Evolutionary conservation across 2,888 invertebrate species (phyloP).

Genomic region (Xylophagus ater): DNA sequence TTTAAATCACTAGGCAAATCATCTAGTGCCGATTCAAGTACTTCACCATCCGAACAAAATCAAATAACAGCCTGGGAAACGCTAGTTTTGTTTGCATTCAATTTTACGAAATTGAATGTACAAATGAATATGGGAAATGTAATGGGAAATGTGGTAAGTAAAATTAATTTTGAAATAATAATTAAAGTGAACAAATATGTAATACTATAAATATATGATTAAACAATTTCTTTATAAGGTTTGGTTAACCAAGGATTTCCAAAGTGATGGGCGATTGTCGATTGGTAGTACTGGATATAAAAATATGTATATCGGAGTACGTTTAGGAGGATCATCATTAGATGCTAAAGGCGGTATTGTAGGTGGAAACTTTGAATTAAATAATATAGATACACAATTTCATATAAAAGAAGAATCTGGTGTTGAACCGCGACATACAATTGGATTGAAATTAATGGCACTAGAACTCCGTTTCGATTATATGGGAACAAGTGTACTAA

Average conservation of each 20-base stretch:
- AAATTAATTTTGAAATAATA: constrained; percentile 13
- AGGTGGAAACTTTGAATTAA: constrained; percentile 87
- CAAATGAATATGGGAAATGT: constrained; percentile 99
- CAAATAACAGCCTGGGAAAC: constrained; percentile 86
- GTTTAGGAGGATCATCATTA: constrained; percentile 78
- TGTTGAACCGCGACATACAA: constrained; percentile 77
- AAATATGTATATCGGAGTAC: constrained; percentile 81
- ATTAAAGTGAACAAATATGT: constrained; percentile 6
- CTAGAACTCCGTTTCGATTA: constrained; percentile 89
- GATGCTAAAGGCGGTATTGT: constrained; percentile 97
- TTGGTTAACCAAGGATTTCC: constrained; percentile 87
- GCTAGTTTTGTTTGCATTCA: constrained; percentile 87
- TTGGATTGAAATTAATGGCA: constrained; percentile 70
- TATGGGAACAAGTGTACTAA: constrained; percentile 94
- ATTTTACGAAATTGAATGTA: constrained; percentile 90
- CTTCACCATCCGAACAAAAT: constrained; percentile 49
- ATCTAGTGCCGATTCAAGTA: constrained; percentile 45
- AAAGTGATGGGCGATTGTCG: constrained; percentile 81
- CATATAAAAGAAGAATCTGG: constrained; percentile 84
- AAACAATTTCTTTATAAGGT: constrained; percentile 27
- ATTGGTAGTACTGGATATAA: constrained; percentile 92
- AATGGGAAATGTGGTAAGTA: constrained; percentile 90
- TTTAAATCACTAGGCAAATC: constrained; percentile 45
- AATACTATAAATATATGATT: neutral
- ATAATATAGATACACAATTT: constrained; percentile 78